Base-by-base conservation (phyloP, 2,797 vertebrate genomes). In the Austrolebias charrua region DNA sequence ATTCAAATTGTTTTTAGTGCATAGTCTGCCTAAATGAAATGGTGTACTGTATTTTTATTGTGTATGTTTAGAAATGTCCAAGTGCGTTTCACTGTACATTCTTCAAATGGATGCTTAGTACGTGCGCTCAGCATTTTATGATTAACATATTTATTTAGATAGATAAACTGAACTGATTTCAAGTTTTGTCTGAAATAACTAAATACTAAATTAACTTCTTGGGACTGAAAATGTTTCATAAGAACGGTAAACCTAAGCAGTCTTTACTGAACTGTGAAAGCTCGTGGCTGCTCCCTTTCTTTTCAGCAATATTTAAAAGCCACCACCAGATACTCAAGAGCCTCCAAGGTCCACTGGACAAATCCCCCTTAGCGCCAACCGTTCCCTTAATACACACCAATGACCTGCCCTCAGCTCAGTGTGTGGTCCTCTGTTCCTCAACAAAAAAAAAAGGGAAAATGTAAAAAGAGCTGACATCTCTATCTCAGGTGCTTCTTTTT, bases 281-380 rank as follows among this genome's bases (percentile, higher is more conserved):
- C 53, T 46, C 53, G 60, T 19, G 9, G 31, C 56, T 19, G 20
- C 33, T 68, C 45, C 33, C 54, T 60, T 62, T 55, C 69, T 66
- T 31, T 74, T 61, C 46, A 52, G 47, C 68, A 73, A 66, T 74
- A 77, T 70, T 2, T 48, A 20, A 60, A 59, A 52, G 67, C 66
- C 73, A 75, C 69, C 60, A 63, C 48, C 57, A 65, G 76, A 69
- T 42, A 55, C 71, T 66, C 7, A 42, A 78, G 69, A 76, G 66
- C 71, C 68, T 91, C 69, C 80, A 73, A 82, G 89, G 86, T 92
- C 84, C 80, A 72, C 73, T 89, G 91, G 88, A 87, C 91, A 93
- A 91, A 93, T 89, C 89, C 87, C 78, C 61, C 69, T 71, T 66
- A 40, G 57, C 48, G 4, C 63, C 69, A 49, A 33, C 66, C 55